Evolutionary conservation across 1,140 invertebrate species (phyloP).

Genomic region (Neotoxoptera formosana): DNA sequence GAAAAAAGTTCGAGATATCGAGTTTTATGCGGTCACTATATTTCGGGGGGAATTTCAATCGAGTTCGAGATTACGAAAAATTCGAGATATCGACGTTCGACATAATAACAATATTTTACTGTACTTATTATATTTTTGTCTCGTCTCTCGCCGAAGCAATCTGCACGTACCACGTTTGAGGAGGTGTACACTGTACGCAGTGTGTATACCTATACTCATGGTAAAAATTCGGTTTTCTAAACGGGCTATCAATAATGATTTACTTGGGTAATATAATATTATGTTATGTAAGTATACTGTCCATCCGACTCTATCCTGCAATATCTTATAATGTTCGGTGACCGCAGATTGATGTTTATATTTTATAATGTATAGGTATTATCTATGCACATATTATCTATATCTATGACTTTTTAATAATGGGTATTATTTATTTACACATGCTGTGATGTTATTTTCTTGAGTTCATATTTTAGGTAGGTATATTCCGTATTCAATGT

Average conservation of each 20-base stretch:
- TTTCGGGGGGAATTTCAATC: no score
- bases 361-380: neutral
- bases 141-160: neutral
- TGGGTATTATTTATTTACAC: neutral
- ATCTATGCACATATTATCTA: no score
- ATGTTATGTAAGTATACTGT: neutral
- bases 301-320: no score
- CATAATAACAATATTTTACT: no score
- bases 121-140: no score
- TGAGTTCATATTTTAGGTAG: neutral
- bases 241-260: neutral
- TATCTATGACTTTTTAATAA: neutral
- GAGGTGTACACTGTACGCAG: no score
- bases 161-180: neutral
- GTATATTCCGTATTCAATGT: no score
- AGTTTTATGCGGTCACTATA: no score
- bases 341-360: neutral
- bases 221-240: neutral
- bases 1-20: no score
- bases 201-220: neutral
- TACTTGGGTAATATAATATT: neutral
- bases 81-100: no score
- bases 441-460: neutral
- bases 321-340: neutral
- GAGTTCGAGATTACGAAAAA: no score